Conservation (phyloP, 2,888 invertebrate genomes). For the Lutraria lutraria region DNA sequence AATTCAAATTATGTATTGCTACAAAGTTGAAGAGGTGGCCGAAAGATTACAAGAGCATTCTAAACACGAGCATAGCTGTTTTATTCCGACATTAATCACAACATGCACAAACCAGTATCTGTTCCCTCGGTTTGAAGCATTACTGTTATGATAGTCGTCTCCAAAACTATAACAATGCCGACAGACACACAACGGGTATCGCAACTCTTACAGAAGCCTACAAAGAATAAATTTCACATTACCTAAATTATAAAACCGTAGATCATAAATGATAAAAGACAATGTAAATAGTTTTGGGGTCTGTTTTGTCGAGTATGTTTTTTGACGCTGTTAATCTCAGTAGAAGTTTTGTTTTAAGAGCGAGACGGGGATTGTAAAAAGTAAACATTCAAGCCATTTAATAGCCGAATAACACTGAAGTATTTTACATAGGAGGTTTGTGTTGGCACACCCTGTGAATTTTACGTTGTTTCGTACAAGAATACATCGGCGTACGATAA, state of each 20-base stretch:
- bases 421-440: neutral
- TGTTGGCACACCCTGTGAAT: neutral
- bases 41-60: too few species aligned
- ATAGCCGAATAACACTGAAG: neutral
- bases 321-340: neutral
- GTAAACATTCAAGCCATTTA: neutral
- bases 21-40: too few species aligned
- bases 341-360: constrained; percentile 3
- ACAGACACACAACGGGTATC: neutral
- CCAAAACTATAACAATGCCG: neutral
- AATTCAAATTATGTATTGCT: too few species aligned
- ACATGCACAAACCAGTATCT: neutral
- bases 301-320: constrained; percentile 37
- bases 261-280: constrained; percentile 43
- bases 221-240: constrained; percentile 36
- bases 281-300: constrained; percentile 45
- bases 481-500: neutral
- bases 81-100: neutral
- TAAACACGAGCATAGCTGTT: too few species aligned
- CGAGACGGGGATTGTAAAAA: neutral
- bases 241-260: constrained; percentile 47
- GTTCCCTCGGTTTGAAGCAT: neutral
- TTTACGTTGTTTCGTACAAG: neutral
- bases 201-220: constrained; percentile 23
- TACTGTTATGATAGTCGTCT: neutral